Evolutionary conservation across 2,888 invertebrate species (phyloP).

Genomic region (Gymnocheta viridis): DNA sequence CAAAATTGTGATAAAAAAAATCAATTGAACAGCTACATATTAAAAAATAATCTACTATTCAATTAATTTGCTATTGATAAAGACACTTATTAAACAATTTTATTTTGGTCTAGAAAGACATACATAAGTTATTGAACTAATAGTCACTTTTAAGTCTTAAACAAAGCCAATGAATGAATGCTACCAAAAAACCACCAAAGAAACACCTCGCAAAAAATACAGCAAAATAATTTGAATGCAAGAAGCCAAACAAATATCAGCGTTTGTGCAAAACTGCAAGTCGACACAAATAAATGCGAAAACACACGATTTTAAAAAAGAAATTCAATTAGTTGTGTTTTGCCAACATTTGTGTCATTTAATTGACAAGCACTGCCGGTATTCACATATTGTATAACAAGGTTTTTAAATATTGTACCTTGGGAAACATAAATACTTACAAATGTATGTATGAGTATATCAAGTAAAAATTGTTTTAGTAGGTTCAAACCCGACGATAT

Average conservation of each 20-base stretch:
- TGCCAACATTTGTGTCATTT: slow-evolving; percentile 38
- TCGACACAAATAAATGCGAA: slow-evolving; percentile 3
- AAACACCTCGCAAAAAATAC: slow-evolving; percentile 1
- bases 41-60: slow-evolving; percentile 30
- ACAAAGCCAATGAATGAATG: slow-evolving; percentile 47
- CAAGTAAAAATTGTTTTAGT: too few species aligned
- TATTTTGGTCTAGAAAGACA: slow-evolving; percentile 58
- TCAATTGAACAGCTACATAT: slow-evolving; percentile 29
- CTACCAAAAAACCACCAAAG: slow-evolving; percentile 10
- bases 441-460: too few species aligned
- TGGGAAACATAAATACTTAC: too few species aligned
- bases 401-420: not conserved
- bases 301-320: slow-evolving; percentile 24
- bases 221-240: slow-evolving; percentile 28
- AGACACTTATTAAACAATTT: slow-evolving; percentile 46
- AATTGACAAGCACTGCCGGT: slow-evolving; percentile 18
- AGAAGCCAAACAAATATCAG: slow-evolving; percentile 62
- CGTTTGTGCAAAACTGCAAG: slow-evolving; percentile 25
- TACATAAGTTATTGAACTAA: slow-evolving; percentile 61
- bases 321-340: slow-evolving; percentile 53
- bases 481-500: too few species aligned
- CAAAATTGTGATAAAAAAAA: slow-evolving; percentile 29
- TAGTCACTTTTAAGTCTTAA: slow-evolving; percentile 36
- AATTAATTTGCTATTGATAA: slow-evolving; percentile 35
- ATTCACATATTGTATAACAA: slow-evolving; percentile 29